phyloP scores from a whole-genome alignment of 2,113 vertebrate genomes.

The Sceloporus tristichus region DNA sequence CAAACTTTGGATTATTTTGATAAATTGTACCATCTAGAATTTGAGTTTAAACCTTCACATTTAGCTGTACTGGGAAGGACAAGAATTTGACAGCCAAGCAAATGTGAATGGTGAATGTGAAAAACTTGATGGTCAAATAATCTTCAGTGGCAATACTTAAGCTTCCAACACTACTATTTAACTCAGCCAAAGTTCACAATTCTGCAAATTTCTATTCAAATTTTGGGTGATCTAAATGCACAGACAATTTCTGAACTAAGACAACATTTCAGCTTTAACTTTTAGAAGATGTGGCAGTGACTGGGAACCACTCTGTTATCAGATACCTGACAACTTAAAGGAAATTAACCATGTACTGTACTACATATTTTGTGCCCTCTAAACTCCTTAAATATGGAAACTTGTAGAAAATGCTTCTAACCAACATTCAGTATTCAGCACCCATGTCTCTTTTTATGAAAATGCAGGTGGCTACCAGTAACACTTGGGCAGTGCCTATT shows the following conservation, averaged over 20 bases:
- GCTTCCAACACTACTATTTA: not conserved
- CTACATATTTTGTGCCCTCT: conserved; percentile 10
- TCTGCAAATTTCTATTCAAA: not conserved
- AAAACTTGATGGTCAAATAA: not conserved
- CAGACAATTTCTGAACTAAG: not conserved
- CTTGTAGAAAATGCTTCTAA: conserved; percentile 58
- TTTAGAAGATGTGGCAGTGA: conserved; percentile 48
- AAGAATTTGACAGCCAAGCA: not conserved
- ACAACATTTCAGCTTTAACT: not conserved
- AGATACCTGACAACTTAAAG: conserved; percentile 19
- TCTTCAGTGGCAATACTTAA: not conserved
- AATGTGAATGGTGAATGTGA: not conserved
- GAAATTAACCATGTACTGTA: not conserved
- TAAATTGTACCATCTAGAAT: not conserved
- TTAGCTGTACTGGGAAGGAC: not conserved
- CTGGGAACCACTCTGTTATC: conserved; percentile 64
- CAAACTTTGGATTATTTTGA: not conserved
- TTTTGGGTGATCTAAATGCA: not conserved
- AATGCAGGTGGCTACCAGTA: not conserved
- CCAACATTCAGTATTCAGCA: conserved; percentile 47
- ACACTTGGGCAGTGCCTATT: conserved; percentile 35
- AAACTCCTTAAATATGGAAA: conserved; percentile 35
- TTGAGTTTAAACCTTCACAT: not conserved
- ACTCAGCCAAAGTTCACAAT: not conserved
- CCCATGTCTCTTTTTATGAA: conserved; percentile 46